phyloP scores from a whole-genome alignment of 2,888 invertebrate species.

The Parthenolecanium corni region DNA sequence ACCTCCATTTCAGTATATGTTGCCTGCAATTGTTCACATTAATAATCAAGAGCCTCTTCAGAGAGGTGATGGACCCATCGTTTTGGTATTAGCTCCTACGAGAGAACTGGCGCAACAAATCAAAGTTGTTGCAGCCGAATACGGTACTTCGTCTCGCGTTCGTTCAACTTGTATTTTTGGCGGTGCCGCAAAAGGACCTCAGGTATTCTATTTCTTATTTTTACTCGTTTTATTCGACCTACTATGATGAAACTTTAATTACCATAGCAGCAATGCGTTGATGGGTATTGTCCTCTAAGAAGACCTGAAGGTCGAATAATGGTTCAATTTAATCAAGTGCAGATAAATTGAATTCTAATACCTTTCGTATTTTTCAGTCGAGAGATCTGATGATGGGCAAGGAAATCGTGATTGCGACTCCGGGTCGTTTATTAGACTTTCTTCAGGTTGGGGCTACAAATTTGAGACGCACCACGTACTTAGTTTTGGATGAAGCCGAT shows the following conservation, averaged over 20 bases:
- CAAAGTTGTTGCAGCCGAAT: slow-evolving; percentile 48
- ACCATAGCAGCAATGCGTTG: neutral
- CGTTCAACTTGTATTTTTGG: slow-evolving; percentile 50
- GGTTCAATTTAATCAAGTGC: neutral
- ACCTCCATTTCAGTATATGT: slow-evolving; percentile 50
- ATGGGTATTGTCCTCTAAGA: slow-evolving; percentile 25
- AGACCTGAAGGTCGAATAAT: slow-evolving; percentile 20
- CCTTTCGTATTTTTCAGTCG: slow-evolving; percentile 47
- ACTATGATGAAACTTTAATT: neutral
- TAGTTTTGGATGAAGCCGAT: slow-evolving; percentile 91
- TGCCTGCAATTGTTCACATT: slow-evolving; percentile 91
- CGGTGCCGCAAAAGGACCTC: slow-evolving; percentile 46
- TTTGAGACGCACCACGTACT: slow-evolving; percentile 73
- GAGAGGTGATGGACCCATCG: slow-evolving; percentile 87
- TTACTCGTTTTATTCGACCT: neutral
- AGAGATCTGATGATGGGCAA: slow-evolving; percentile 79
- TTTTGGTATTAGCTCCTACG: slow-evolving; percentile 77
- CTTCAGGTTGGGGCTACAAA: slow-evolving; percentile 79
- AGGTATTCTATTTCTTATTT: slow-evolving; percentile 29
- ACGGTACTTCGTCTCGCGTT: slow-evolving; percentile 42
- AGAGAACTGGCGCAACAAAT: slow-evolving; percentile 83
- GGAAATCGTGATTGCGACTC: slow-evolving; percentile 91
- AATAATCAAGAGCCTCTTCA: slow-evolving; percentile 75
- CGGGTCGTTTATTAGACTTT: slow-evolving; percentile 86
- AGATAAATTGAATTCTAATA: slow-evolving; percentile 8